Conservation (phyloP, 2,888 invertebrate species). For the Conus canariensis region DNA sequence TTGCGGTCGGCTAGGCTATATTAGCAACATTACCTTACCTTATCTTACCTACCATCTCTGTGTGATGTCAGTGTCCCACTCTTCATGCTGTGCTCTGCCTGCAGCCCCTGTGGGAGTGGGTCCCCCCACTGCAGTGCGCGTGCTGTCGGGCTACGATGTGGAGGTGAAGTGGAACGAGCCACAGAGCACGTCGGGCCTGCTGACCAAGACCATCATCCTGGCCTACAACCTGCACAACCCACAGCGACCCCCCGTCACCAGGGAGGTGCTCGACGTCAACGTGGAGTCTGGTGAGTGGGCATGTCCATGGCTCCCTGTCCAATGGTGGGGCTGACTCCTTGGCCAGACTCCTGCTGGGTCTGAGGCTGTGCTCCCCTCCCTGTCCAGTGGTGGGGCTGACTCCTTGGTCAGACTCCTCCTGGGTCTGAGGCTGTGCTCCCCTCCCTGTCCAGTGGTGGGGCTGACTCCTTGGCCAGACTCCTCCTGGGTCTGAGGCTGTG, state of each 20-base stretch:
- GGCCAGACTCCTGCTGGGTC: too few species aligned
- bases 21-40: too few species aligned
- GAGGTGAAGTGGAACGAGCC: conserved; percentile 72
- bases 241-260: conserved; percentile 61
- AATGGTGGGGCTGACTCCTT: not conserved
- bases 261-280: conserved; percentile 60
- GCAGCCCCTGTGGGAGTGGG: conserved; percentile 74
- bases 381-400: not conserved
- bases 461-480: too few species aligned
- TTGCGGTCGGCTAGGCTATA: too few species aligned
- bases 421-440: too few species aligned
- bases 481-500: not conserved
- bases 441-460: not conserved
- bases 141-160: conserved; percentile 67
- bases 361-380: not conserved
- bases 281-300: conserved; percentile 45
- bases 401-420: too few species aligned
- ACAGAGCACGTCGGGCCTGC: conserved; percentile 69
- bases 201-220: conserved; percentile 67
- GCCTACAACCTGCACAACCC: conserved; percentile 68
- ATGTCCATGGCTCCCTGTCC: not conserved
- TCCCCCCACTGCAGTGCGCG: conserved; percentile 63
- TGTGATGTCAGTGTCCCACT: too few species aligned
- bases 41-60: too few species aligned
- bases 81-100: conserved; percentile 28